Conservation (phyloP, 2,113 vertebrate species). For the Globicephala melas region DNA sequence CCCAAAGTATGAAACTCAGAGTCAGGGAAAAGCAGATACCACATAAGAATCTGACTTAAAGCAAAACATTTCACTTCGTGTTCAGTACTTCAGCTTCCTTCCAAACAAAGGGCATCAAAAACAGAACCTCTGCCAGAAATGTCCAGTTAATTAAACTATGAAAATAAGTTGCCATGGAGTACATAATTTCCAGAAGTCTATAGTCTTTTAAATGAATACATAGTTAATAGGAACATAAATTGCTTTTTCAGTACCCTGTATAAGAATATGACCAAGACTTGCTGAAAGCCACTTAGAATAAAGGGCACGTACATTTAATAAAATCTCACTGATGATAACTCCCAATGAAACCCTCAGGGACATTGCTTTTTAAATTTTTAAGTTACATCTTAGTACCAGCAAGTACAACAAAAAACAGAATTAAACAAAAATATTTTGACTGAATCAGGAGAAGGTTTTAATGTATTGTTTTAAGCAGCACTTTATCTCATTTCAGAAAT, state of each 20-base stretch:
- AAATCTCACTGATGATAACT: background rate
- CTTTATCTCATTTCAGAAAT: background rate
- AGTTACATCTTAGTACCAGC: background rate
- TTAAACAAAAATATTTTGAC: background rate
- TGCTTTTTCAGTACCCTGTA: background rate
- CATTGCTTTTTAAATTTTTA: background rate
- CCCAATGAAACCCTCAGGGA: background rate
- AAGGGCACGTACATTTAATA: background rate
- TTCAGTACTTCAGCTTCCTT: background rate
- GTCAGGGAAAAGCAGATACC: background rate
- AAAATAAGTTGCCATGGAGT: background rate
- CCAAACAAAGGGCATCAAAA: background rate
- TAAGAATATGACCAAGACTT: background rate
- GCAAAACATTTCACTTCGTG: background rate
- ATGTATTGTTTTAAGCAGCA: background rate
- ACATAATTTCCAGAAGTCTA: background rate
- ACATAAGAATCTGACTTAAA: background rate
- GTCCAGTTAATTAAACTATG: background rate
- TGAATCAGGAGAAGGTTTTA: background rate
- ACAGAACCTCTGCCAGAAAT: background rate
- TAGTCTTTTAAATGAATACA: slow-evolving; percentile 16
- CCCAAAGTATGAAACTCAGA: background rate
- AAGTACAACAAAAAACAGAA: background rate
- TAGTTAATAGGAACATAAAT: background rate
- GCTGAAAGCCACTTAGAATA: background rate